phyloP scores from a whole-genome alignment of 1,140 invertebrate species.

The Archivesica marissinica region DNA sequence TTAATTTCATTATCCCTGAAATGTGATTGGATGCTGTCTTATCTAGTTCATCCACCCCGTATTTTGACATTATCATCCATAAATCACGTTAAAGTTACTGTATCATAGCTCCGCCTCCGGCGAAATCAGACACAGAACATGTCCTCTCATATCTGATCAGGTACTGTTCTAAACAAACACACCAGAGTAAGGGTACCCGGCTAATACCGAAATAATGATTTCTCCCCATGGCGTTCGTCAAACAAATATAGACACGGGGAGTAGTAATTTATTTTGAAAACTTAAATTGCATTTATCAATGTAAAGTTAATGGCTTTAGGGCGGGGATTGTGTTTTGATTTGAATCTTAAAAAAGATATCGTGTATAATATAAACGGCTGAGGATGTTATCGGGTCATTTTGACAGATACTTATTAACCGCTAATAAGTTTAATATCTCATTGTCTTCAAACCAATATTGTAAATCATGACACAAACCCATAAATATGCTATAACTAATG shows the following conservation, averaged over 20 bases:
- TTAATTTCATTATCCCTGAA: slow-evolving; percentile 12
- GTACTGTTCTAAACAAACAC: slow-evolving; percentile 11
- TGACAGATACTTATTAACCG: slow-evolving; percentile 22
- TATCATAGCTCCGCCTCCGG: slow-evolving; percentile 29
- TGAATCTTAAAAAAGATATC: slow-evolving; percentile 6
- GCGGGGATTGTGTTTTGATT: slow-evolving; percentile 4
- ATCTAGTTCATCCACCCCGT: slow-evolving; percentile 8
- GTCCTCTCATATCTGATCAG: slow-evolving; percentile 26
- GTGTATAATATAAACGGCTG: background rate
- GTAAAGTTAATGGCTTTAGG: slow-evolving; percentile 24
- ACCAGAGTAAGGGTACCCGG: background rate
- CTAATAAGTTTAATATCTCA: slow-evolving; percentile 37
- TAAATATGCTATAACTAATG: slow-evolving; percentile 28
- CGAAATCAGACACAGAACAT: slow-evolving; percentile 19
- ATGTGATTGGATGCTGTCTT: slow-evolving; percentile 30
- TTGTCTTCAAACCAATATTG: slow-evolving; percentile 23
- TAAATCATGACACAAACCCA: slow-evolving; percentile 16
- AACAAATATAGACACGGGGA: slow-evolving; percentile 45
- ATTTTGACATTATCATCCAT: slow-evolving; percentile 33
- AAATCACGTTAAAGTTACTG: background rate
- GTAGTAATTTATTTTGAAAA: slow-evolving; percentile 56
- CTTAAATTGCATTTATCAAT: slow-evolving; percentile 43
- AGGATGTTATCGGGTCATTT: slow-evolving; percentile 11
- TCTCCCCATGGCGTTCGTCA: slow-evolving; percentile 34
- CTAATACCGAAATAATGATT: slow-evolving; percentile 44